Evolutionary conservation across 2,113 vertebrate genomes (phyloP), one percentile per base, ranked within the genome.

Genomic region (Ornithorhynchus anatinus): DNA sequence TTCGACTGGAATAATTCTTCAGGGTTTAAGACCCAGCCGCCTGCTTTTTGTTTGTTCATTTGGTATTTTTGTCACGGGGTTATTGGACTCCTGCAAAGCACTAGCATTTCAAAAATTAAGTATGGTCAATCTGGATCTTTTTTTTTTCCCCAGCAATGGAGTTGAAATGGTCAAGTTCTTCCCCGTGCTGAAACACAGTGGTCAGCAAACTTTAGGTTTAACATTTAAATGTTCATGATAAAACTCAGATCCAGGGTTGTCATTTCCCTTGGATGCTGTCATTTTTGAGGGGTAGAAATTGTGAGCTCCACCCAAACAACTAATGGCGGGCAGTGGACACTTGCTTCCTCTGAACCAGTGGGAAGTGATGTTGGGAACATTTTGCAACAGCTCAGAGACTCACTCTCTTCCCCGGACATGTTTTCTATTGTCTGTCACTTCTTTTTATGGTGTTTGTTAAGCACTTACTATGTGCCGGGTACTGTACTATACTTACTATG

Each of bases 221-320:
- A 88, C 89, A 92, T 93, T 91, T 91, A 89, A 93, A 91, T 92
- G 88, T 79, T 85, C 80, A n/a, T 82, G 86, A 93, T 91, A 91
- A 91, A 86, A 92, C 92, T 90, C 91, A 93, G 44, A 78, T 72
- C 71, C 68, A 77, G 78, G 78, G 70, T 82, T 75, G 52, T 51
- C 72, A 75, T 88, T 82, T 93, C 89, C 91, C 84, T 68, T n/a
- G 80, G 90, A 81, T 87, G 84, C 90, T 89, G 86, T 92, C 90
- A 86, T 86, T 85, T 92, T 90, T 89, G 87, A 81, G 82, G 90
- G 89, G 85, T 84, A n/a, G 82, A 90, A 90, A 78, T 87, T 89
- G 75, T 42, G 74, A 93, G 78, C 86, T 84, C 84, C 72, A 78
- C 85, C 82, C 89, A 75, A 92, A 79, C 81, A 81, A 76, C 72